Evolutionary conservation across 1,140 invertebrate genomes (phyloP), one percentile per base, ranked within the genome.

Genomic region (Yoshiicerus persimilis): DNA sequence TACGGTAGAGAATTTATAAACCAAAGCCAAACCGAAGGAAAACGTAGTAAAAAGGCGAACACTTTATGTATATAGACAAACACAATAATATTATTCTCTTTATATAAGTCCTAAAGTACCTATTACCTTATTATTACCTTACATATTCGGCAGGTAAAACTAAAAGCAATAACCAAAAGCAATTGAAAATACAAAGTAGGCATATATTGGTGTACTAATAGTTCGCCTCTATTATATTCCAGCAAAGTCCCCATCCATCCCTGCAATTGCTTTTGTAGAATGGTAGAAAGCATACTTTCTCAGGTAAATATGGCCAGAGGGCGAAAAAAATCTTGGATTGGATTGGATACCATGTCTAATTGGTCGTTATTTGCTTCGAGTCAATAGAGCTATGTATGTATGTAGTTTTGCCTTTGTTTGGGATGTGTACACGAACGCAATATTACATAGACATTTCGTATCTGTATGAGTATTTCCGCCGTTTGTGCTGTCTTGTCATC

Each of bases 331-430:
- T 84, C 2, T 25, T 84, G 32, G 32, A 4, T 47, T 20, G 83
- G 66, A 70, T 30, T 84, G 83, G 47, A 56, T 84, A 47, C 13
- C 38, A 84, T 62, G 47, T 30, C 23, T 84, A 84, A 84, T 84
- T 84, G 83, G 39, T 84, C 30, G 83, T 84, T 84, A 56, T 84
- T 84, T 84, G 39, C 83, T 84, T 30, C 83, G n/a, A 84, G 83
- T 84, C 83, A 84, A 84, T 84, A 84, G 38, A 41, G 20, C 80
- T 84, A 84, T 30, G 8, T 34, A n/a, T 41, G n/a, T 47, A 47
- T 20, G 83, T 30, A 13, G 10, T 47, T 47, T 16, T 20, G 41
- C 41, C 66, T 32, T 47, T 47, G 39, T 84, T 80, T 80, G 75
- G 32, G 20, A 80, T 80, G 32, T 80, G 34, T 80, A 36, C n/a